phyloP scores from a whole-genome alignment of 2,113 vertebrate genomes.

The Mobula birostris region DNA sequence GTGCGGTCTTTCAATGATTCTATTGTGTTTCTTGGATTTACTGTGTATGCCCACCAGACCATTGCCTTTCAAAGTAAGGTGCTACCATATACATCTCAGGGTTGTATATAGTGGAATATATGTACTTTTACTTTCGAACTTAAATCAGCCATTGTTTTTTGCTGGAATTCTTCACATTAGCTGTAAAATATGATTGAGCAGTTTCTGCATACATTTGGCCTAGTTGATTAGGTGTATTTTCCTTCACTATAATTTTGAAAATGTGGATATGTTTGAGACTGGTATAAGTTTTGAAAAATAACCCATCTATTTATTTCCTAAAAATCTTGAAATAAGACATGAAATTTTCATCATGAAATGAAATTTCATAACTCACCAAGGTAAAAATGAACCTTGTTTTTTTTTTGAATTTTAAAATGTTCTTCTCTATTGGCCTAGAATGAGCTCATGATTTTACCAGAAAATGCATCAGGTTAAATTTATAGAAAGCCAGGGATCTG shows the following conservation, averaged over 20 bases:
- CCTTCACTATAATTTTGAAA: neutral
- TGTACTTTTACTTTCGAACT: neutral
- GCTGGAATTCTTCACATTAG: neutral
- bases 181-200: neutral
- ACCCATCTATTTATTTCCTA: neutral
- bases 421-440: neutral
- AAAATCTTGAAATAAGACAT: neutral
- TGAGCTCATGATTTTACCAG: too few relatives aligned
- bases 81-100: too few relatives aligned
- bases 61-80: too few relatives aligned
- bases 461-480: too few relatives aligned
- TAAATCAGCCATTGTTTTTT: neutral
- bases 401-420: neutral
- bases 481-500: neutral
- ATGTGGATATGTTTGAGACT: neutral
- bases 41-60: too few relatives aligned
- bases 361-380: neutral
- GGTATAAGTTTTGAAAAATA: neutral
- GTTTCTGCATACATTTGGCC: neutral
- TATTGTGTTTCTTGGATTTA: too few relatives aligned
- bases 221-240: neutral
- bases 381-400: neutral
- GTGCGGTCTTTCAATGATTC: too few relatives aligned
- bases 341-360: neutral
- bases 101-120: too few relatives aligned